Evolutionary conservation across 2,113 vertebrate genomes (phyloP).

Genomic region (Sphyrna mokarran): DNA sequence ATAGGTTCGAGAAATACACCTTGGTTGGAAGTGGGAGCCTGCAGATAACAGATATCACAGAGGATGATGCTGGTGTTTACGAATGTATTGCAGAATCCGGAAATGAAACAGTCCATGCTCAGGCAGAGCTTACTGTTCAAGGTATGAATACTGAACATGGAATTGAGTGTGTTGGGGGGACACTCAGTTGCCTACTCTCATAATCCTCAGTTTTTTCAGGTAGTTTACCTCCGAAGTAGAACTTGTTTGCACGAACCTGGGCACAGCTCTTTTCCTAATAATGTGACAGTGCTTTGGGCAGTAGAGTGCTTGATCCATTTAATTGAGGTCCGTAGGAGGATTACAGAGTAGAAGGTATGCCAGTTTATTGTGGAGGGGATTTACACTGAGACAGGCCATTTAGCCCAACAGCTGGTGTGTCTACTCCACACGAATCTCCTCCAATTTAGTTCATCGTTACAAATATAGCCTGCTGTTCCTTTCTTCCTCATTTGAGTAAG

Average conservation of each 20-base stretch:
- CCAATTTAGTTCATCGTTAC: neutral
- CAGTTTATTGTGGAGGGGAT: neutral
- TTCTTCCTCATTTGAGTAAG: no score
- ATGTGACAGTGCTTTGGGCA: neutral
- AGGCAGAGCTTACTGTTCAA: slow-evolving; percentile 78
- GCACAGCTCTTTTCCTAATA: neutral
- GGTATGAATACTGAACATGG: slow-evolving; percentile 55
- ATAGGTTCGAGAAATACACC: slow-evolving; percentile 49
- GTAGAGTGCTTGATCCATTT: neutral
- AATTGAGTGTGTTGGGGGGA: neutral
- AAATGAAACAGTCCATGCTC: slow-evolving; percentile 72
- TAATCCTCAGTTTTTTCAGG: neutral
- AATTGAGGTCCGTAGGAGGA: neutral
- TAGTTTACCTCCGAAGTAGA: neutral
- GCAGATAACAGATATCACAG: slow-evolving; percentile 64
- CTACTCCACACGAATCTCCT: neutral
- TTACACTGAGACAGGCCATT: neutral
- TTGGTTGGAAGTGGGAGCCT: slow-evolving; percentile 71
- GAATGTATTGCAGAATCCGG: slow-evolving; percentile 69
- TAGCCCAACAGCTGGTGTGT: neutral
- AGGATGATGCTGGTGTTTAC: slow-evolving; percentile 74
- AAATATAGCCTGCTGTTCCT: neutral
- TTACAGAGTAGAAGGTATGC: neutral
- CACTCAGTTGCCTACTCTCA: neutral
- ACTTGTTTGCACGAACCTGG: neutral